These are phyloP conservation scores for Auanema freiburgensis DNA, from an alignment of 2,888 invertebrate species.

Conservation along the genomic window DNA sequence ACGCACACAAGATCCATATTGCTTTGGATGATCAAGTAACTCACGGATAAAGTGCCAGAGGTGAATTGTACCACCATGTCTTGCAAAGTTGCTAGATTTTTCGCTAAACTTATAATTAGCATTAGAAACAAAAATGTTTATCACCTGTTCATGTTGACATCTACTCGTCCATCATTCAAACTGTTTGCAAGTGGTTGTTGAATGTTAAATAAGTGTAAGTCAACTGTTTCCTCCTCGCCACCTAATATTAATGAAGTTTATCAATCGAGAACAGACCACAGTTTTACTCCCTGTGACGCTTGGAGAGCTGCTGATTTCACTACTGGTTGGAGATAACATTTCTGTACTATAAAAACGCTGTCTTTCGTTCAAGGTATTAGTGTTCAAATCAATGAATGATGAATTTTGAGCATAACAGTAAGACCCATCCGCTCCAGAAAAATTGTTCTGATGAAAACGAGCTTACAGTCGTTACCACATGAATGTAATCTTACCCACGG, in stretches of 20 bases:
- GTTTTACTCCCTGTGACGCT: conserved; percentile 38
- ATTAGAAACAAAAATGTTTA: too few species aligned
- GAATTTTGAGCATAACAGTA: too few species aligned
- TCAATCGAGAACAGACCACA: too few species aligned
- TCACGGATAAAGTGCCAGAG: conserved; percentile 98
- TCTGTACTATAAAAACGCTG: conserved; percentile 16
- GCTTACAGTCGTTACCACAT: too few species aligned
- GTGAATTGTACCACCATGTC: conserved; percentile 74
- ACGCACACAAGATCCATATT: conserved; percentile 89
- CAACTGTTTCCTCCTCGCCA: conserved; percentile 42
- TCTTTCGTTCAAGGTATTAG: neutral
- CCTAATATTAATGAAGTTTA: conserved; percentile 20
- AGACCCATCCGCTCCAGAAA: too few species aligned
- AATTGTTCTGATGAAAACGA: too few species aligned
- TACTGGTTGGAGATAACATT: conserved; percentile 36
- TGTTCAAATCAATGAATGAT: too few species aligned
- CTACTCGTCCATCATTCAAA: too few species aligned
- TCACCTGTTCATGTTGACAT: too few species aligned
- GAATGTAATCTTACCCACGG: too few species aligned
- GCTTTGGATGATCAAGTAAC: conserved; percentile 82
- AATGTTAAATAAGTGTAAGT: conserved; percentile 17
- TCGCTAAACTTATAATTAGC: too few species aligned
- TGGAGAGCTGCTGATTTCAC: conserved; percentile 44
- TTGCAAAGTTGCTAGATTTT: conserved; percentile 18
- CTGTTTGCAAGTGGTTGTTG: too few species aligned